Base-by-base conservation (phyloP, 2,113 vertebrate genomes). In the Etia nguti region DNA sequence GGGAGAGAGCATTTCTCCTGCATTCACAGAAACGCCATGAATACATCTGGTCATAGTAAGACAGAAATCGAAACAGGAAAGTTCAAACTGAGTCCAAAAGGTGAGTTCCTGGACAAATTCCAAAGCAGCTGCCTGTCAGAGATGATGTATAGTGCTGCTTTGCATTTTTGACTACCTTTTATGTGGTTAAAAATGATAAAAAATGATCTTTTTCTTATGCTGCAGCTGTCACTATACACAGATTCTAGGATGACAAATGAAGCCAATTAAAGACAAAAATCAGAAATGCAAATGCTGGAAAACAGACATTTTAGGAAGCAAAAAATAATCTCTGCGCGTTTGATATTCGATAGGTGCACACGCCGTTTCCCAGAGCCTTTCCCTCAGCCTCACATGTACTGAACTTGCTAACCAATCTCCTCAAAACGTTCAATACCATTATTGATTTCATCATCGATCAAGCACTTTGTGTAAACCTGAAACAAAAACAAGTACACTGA, bases 21-120 rank as follows among this genome's bases (percentile, higher is more conserved):
- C 81, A 80, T 85, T 92, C 83, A 90, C 88, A 38, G 82, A 83
- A 87, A 86, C 15, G 9, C 79, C 50, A 34, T 83, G 77, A 86
- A 89, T 57, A 84, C 36, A 43, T 88, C 81, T 81, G 90, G 90
- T 86, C 84, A 34, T 81, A 84, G 83, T 80, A 70, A 90, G 89
- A 86, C 68, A 46, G 82, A 56, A 85, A 80, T 86, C 54, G 77
- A 81, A 93, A 90, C 59, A 87, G 73, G 36, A 18, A 86, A 88
- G 87, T 90, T 90, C 90, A 93, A 85, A 84, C 62, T 3, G 59
- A 59, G 88, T 90, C 80, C 90, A 90, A 82, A 90, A 83, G 81
- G 90, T 77, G 84, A 90, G 50, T 46, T 65, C 29, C 83, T 85
- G 80, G 31, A 77, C 24, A 89, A 82, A 62, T 90, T 22, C 84